Evolutionary conservation across 1,140 invertebrate genomes (phyloP).

Genomic region (Heliconius hermathena): DNA sequence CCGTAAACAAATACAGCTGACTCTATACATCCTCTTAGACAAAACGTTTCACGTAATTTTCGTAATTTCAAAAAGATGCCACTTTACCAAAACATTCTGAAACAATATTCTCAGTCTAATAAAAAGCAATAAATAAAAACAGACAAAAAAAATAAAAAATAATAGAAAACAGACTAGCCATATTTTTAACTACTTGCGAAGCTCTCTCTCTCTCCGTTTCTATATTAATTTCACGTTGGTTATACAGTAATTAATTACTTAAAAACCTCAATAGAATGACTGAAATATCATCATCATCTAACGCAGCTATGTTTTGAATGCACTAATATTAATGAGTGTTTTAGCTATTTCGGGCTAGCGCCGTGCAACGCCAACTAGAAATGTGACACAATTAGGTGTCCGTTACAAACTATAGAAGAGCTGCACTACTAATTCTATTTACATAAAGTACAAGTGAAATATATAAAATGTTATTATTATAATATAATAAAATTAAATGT

Average conservation of each 20-base stretch:
- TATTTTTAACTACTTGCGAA: too few species aligned
- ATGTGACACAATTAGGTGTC: slow-evolving; percentile 51
- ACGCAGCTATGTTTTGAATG: slow-evolving; percentile 9
- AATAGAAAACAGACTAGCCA: neutral
- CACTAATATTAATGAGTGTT: slow-evolving; percentile 38
- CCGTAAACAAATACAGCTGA: neutral
- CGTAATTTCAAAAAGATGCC: neutral
- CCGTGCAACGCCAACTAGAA: slow-evolving; percentile 43
- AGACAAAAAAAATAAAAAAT: neutral
- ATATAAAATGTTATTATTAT: neutral
- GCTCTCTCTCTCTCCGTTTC: too few species aligned
- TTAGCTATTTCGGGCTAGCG: slow-evolving; percentile 51
- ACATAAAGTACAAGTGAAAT: neutral
- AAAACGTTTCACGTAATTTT: neutral
- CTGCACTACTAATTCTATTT: slow-evolving; percentile 41
- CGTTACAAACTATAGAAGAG: slow-evolving; percentile 45
- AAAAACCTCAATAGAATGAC: neutral
- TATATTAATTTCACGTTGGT: too few species aligned
- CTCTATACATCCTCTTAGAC: neutral
- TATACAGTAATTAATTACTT: neutral
- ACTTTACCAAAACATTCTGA: neutral
- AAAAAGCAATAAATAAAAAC: neutral
- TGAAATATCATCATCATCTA: neutral
- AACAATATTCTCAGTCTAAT: neutral
- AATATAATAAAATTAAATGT: neutral